Evolutionary conservation across 2,797 vertebrate species (phyloP).

Genomic region (Tapera naevia): DNA sequence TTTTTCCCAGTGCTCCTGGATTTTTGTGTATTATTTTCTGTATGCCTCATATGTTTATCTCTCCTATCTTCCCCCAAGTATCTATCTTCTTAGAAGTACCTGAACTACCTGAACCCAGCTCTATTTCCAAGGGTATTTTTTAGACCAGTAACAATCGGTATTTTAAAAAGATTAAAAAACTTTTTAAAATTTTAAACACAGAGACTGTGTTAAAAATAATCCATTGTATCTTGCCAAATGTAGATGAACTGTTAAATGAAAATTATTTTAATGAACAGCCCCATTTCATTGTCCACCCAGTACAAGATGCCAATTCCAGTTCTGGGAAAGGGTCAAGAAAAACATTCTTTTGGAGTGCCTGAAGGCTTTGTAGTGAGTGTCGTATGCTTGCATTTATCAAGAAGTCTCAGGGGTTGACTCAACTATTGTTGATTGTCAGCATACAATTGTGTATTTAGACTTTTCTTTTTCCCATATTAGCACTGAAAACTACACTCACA

Average conservation of each 20-base stretch:
- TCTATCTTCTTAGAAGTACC: neutral
- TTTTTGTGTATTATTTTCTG: neutral
- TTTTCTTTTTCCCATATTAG: constrained; percentile 63
- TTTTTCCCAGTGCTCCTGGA: neutral
- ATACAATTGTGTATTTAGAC: constrained; percentile 57
- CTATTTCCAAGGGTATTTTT: neutral
- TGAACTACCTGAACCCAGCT: neutral
- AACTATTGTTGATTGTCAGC: constrained; percentile 46
- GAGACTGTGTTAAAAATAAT: constrained; percentile 72
- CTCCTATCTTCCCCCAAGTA: neutral
- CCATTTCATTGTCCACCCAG: constrained; percentile 69
- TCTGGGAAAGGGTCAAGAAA: constrained; percentile 76
- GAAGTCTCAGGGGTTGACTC: constrained; percentile 43
- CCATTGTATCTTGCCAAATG: constrained; percentile 67
- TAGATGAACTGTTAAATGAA: constrained; percentile 61
- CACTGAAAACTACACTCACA: constrained; percentile 60
- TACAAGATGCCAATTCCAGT: constrained; percentile 61
- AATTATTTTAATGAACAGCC: constrained; percentile 69
- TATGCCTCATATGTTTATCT: neutral
- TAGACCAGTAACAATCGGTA: neutral
- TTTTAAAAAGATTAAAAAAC: neutral
- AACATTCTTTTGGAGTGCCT: constrained; percentile 59
- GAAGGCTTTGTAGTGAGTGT: constrained; percentile 38
- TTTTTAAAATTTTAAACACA: neutral
- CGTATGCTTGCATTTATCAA: constrained; percentile 60